Evolutionary conservation across 2,888 invertebrate species (phyloP).

Genomic region (Troides oblongomaculatus): DNA sequence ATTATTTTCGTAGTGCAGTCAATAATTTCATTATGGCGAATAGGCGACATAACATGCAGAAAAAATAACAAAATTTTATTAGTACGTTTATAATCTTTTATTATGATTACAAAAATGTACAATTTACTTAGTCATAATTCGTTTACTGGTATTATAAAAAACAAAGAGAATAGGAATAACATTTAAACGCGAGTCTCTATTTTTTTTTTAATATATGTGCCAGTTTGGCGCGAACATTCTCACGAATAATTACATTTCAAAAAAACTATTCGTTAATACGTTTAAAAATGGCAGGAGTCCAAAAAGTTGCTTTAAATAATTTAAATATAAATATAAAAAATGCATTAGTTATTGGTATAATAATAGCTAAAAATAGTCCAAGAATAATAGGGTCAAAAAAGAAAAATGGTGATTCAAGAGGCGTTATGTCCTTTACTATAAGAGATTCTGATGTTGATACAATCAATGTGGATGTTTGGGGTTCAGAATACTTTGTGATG

Average conservation of each 20-base stretch:
- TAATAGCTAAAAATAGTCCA: conserved; percentile 83
- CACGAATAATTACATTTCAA: background rate
- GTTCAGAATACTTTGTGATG: conserved; percentile 81
- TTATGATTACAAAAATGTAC: too few relatives aligned
- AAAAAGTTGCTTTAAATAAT: conserved; percentile 62
- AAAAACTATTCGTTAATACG: too few relatives aligned
- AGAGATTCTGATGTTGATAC: conserved; percentile 86
- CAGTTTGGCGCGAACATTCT: background rate
- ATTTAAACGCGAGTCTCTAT: too few relatives aligned
- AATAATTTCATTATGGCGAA: too few relatives aligned
- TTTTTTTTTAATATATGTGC: background rate
- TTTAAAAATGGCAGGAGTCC: conserved; percentile 67
- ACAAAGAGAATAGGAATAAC: too few relatives aligned
- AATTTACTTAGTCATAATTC: too few relatives aligned
- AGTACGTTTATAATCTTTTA: too few relatives aligned
- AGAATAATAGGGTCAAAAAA: conserved; percentile 73
- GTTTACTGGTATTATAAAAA: too few relatives aligned
- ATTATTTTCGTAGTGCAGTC: too few relatives aligned
- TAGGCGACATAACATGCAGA: too few relatives aligned
- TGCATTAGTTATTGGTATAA: conserved; percentile 76
- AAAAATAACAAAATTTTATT: too few relatives aligned
- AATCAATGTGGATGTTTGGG: conserved; percentile 89
- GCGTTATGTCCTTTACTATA: conserved; percentile 88
- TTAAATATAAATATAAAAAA: conserved; percentile 68
- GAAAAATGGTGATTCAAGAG: conserved; percentile 77